Evolutionary conservation across 2,113 vertebrate genomes (phyloP).

Genomic region (Oxygymnocypris stewartii): DNA sequence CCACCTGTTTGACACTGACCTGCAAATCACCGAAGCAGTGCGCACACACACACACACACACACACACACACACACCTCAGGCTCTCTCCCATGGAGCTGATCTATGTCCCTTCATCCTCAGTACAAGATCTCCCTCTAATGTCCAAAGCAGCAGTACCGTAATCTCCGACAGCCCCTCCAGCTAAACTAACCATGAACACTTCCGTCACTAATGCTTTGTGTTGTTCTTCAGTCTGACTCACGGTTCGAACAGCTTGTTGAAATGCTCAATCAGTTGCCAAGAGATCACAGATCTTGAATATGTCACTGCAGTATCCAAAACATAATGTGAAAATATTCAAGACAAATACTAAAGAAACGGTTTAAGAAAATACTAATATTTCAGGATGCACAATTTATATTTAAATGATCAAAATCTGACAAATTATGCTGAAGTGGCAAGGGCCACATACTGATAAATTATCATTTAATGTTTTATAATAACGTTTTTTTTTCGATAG

Average conservation of each 20-base stretch:
- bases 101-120: not conserved
- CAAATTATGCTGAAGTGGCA: not conserved
- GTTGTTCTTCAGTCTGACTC: conserved; percentile 8
- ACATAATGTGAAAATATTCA: not conserved
- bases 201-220: not conserved
- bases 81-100: conserved; percentile 2
- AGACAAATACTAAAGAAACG: not conserved
- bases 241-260: conserved; percentile 8
- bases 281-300: conserved; percentile 23
- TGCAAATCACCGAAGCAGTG: conserved; percentile 43
- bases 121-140: not conserved
- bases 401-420: not conserved
- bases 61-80: not conserved
- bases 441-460: not conserved
- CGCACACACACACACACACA: not conserved
- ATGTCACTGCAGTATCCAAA: not conserved
- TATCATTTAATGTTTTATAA: not conserved
- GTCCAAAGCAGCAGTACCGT: not conserved
- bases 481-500: not conserved
- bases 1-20: conserved; percentile 53
- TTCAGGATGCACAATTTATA: not conserved
- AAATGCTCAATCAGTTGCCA: conserved; percentile 35
- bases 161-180: not conserved
- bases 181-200: conserved; percentile 12
- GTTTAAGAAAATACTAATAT: not conserved